Evolutionary conservation across 1,140 invertebrate species (phyloP).

Genomic region (Nixonia krombeini): DNA sequence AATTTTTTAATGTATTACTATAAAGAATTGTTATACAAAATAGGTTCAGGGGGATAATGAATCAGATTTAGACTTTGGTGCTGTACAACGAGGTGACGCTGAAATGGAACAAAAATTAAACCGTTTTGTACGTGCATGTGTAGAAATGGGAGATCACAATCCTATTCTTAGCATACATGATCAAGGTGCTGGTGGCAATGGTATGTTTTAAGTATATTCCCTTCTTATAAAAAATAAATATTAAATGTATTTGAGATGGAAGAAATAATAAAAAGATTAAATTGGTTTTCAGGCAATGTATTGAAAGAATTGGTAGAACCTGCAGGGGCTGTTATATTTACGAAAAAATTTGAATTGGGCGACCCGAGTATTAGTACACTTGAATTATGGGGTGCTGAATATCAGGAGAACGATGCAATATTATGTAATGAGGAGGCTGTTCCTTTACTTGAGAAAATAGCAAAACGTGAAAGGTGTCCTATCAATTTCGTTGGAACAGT

Average conservation of each 20-base stretch:
- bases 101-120: slow-evolving; percentile 99
- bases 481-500: slow-evolving; percentile 94
- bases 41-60: slow-evolving; percentile 90
- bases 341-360: slow-evolving; percentile 90
- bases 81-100: slow-evolving; percentile 97
- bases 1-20: not conserved
- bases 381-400: slow-evolving; percentile 98
- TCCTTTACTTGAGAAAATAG: slow-evolving; percentile 80
- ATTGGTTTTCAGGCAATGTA: slow-evolving; percentile 83
- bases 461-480: slow-evolving; percentile 90
- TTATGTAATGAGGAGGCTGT: slow-evolving; percentile 80
- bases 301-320: slow-evolving; percentile 97
- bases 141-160: slow-evolving; percentile 86
- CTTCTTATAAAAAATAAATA: too few relatives aligned
- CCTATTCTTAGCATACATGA: slow-evolving; percentile 96
- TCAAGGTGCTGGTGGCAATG: slow-evolving; percentile 98
- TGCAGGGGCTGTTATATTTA: slow-evolving; percentile 91
- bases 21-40: slow-evolving; percentile 1
- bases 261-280: too few relatives aligned
- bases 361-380: slow-evolving; percentile 94
- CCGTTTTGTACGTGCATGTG: slow-evolving; percentile 91
- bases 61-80: slow-evolving; percentile 92
- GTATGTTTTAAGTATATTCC: too few relatives aligned
- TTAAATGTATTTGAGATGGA: too few relatives aligned
- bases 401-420: slow-evolving; percentile 96